phyloP scores from a whole-genome alignment of 2,113 vertebrate genomes.

The Ia io region DNA sequence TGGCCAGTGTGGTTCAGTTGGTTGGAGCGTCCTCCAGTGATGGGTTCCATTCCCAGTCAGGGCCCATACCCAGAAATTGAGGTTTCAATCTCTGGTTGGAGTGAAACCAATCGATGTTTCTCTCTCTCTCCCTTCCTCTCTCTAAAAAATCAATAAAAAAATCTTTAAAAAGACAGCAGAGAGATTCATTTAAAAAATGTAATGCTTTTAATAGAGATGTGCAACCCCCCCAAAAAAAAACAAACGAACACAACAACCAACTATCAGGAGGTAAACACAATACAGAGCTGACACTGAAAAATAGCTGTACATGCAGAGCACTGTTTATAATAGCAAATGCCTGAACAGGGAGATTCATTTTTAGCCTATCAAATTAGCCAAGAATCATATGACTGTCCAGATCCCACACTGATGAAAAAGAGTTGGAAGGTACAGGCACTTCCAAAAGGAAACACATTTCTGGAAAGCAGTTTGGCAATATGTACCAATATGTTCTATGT shows the following conservation, averaged over 20 bases:
- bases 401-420: neutral
- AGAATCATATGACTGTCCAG: slow-evolving; percentile 1
- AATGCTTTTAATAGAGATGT: neutral
- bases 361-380: neutral
- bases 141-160: neutral
- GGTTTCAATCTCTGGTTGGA: no score
- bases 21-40: neutral
- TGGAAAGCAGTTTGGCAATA: neutral
- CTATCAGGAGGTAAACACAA: neutral
- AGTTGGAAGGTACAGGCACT: neutral
- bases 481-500: neutral
- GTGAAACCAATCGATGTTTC: neutral
- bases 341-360: neutral
- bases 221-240: neutral
- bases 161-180: neutral
- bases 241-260: neutral
- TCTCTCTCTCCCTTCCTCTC: neutral
- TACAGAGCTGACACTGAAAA: no score
- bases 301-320: neutral
- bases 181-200: neutral
- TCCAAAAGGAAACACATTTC: neutral
- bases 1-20: neutral
- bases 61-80: no score
- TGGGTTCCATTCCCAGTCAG: neutral
- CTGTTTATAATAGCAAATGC: neutral